phyloP scores from a whole-genome alignment of 2,888 invertebrate genomes.

The Cataglyphis cursor region DNA sequence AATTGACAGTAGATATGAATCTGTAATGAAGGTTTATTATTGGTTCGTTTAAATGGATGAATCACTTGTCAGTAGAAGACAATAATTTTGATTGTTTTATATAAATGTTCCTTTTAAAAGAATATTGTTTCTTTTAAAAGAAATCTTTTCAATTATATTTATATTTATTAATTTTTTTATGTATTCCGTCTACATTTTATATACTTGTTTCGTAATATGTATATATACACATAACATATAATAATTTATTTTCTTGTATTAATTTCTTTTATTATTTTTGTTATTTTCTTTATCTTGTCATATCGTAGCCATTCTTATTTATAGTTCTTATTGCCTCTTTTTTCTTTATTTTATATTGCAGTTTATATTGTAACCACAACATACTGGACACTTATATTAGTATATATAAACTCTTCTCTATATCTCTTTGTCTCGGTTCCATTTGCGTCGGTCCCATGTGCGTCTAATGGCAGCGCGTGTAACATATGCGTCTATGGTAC shows the following conservation, averaged over 20 bases:
- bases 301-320: slow-evolving; percentile 8
- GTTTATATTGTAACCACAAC: slow-evolving; percentile 23
- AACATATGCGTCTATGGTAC: slow-evolving; percentile 50
- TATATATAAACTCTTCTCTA: slow-evolving; percentile 15
- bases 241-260: not conserved
- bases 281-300: not conserved
- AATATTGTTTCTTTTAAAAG: not conserved
- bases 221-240: no score
- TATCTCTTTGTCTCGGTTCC: slow-evolving; percentile 13
- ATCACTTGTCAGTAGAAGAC: not conserved
- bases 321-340: not conserved
- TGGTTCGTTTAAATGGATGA: slow-evolving; percentile 13
- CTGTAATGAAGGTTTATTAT: slow-evolving; percentile 44
- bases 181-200: not conserved
- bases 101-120: no score
- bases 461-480: slow-evolving; percentile 47
- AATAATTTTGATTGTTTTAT: not conserved
- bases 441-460: slow-evolving; percentile 39
- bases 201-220: not conserved
- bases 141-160: not conserved
- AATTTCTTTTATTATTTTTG: not conserved
- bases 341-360: not conserved
- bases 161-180: not conserved
- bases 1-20: slow-evolving; percentile 56
- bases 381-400: slow-evolving; percentile 20